Evolutionary conservation across 2,797 vertebrate genomes (phyloP), one percentile per base, ranked within the genome.

Genomic region (Trematocara caparti): DNA sequence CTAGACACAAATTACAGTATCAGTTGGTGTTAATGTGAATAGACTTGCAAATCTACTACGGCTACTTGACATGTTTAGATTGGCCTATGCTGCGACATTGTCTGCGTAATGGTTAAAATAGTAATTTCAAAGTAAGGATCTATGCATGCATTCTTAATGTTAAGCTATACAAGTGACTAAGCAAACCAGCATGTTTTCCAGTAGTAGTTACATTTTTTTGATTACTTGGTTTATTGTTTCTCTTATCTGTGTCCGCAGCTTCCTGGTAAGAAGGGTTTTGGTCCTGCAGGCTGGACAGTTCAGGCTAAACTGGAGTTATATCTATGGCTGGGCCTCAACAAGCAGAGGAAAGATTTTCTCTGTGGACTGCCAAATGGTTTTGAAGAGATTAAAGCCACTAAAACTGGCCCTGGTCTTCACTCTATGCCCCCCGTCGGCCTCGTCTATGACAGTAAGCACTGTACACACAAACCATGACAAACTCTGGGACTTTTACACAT

Each of bases 281-380:
- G 98, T 19, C 96, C 97, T 0, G 97, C 97, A 0, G 98, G 99
- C 59, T 99, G 98, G 99, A 98, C 98, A 0, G 98, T 99, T 34
- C 99, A 99, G 90, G 97, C 98, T 59, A 99, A 99, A 88, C 95
- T 99, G 95, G 99, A 99, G 94, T 89, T 98, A 59, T 99, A 99
- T 92, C 90, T 99, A 80, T 99, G 99, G 99, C 95, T 99, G 71
- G 98, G 99, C 14, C 96, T 99, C 85, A 98, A 96, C 95, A 99
- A 99, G 88, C 98, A 99, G 66, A 96, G 97, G 80, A 99, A 97
- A 86, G 98, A 99, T 87, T 98, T 98, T 90, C 94, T 99, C 50
- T 94, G 89, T 0, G 98, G 98, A 79, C 95, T 99, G 38, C 98
- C 99, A 7, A 98, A 97, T 0, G 99, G 99, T 32, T 99, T 98